Base-by-base conservation (phyloP, 2,888 invertebrate genomes). In the Drosophila subsilvestris region DNA sequence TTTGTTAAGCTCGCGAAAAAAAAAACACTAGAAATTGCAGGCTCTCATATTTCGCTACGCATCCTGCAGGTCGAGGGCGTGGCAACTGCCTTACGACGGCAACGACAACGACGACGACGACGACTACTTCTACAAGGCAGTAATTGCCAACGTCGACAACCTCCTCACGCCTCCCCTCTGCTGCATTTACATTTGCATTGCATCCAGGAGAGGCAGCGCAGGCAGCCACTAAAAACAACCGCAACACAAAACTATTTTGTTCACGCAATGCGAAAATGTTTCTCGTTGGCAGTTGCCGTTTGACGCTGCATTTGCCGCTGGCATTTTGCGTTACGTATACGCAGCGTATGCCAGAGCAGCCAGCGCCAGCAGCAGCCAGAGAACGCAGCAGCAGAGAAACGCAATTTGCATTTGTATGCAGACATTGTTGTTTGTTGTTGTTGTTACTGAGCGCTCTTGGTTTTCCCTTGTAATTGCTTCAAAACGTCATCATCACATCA, bases 201-300 rank as follows among this genome's bases (percentile, higher is more conserved):
- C 37, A 37, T 53, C 47, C 58, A 53, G 48, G 60, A 37, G 20
- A n/a, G 42, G 18, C 53, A 58, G 49, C 56, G 50, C 75, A 43
- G 29, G 51, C 69, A 63, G 74, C 81, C 74, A 81, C 85, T 78
- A 75, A 88, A 87, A 87, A 74, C 86, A 78, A 89, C 88, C 88
- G 74, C 89, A 87, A 87, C 85, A 87, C 85, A 86, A 85, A 85
- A 85, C 89, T 89, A 85, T 85, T 85, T 85, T 89, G 88, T 85
- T 85, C 88, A 84, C 84, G 84, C 84, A 84, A 88, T 83, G 86
- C 62, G 75, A 80, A 84, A 84, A 86, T 86, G 86, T 77, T 37
- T 2, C 79, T 82, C 71, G 78, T 80, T 68, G 76, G 48, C 37
- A 45, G 18, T 53, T 42, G 50, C 6, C 59, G 44, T 51, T 74